Conservation (phyloP, 2,797 vertebrate genomes). For the Lithobates sylvaticus region DNA sequence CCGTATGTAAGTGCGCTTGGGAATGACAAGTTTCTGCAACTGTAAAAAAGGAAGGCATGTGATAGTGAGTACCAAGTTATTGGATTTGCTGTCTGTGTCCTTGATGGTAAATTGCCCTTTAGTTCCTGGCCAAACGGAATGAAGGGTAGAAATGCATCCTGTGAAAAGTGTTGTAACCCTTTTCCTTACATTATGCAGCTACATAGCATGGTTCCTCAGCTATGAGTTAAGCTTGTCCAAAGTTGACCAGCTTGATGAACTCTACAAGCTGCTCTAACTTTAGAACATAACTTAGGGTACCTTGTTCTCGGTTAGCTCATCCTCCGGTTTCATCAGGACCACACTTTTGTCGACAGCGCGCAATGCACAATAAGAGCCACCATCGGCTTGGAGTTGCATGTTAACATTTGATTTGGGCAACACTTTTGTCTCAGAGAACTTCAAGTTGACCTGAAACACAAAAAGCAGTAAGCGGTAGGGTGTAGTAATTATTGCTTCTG, state of each 20-base stretch:
- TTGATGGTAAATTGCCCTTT: no score
- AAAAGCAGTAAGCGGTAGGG: no score
- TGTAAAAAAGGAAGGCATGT: neutral
- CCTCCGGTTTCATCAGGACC: conserved; percentile 43
- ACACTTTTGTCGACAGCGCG: conserved; percentile 51
- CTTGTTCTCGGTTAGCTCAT: conserved; percentile 39
- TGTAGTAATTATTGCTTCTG: no score
- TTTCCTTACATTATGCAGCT: neutral
- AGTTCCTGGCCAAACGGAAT: no score
- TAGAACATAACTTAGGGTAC: neutral
- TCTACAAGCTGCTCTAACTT: neutral
- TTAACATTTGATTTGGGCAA: conserved; percentile 10
- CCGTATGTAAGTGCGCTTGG: neutral
- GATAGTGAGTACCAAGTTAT: no score
- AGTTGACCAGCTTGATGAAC: neutral
- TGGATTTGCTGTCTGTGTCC: no score
- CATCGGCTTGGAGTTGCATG: conserved; percentile 18
- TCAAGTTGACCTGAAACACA: conserved; percentile 24
- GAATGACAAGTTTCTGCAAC: conserved; percentile 19
- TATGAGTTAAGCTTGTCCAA: neutral
- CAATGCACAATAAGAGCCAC: conserved; percentile 35
- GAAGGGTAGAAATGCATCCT: no score
- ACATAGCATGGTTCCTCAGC: no score
- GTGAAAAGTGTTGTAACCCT: neutral
- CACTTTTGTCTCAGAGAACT: conserved; percentile 22